Evolutionary conservation across 1,140 invertebrate species (phyloP), one percentile per base, ranked within the genome.

Genomic region (Drosophila equinoxialis): DNA sequence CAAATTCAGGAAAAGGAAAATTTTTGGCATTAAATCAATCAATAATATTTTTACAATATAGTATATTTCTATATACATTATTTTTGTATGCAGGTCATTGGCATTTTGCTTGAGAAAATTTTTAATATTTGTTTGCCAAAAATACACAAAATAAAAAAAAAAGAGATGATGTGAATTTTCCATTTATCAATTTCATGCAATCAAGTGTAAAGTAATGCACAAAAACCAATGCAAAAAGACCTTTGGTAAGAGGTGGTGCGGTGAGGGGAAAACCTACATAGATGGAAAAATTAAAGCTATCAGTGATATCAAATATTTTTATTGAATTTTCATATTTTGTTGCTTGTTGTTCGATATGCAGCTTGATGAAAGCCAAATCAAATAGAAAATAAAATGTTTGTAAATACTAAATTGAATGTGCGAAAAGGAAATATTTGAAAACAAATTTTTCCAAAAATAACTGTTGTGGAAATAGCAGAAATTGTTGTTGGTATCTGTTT

Each of bases 171-270:
- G 45, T 1, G 10, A 70, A 76, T 75, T 81, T 70, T 14, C 51
- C 66, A 82, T 85, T 71, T 86, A 86, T 85, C 79, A 82, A 86
- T 82, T 57, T 82, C 64, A 74, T 78, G 68, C 78, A 86, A 17
- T 63, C 67, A 71, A 78, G 78, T 76, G 82, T 65, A 76, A 85
- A 58, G 63, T 45, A 48, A 86, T 79, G 64, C 60, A 68, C 42
- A 75, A 65, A 39, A 39, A 39, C 11, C 10, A 39, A 39, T 13
- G 11, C 11, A 13, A 39, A 11, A 5, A 39, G 11, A 13, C 3
- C 10, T 30, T 13, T 3, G 10, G 37, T 8, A 4, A 39, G 11
- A 39, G 11, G 11, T 17, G 17, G 17, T 17, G 17, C 0, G 37
- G 11, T 1, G 37, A 11, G 14, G 51, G 17, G 54, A 65, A 26